These are phyloP conservation scores for Ophion obscuratus DNA, from an alignment of 2,888 invertebrate genomes.

Conservation along the genomic window DNA sequence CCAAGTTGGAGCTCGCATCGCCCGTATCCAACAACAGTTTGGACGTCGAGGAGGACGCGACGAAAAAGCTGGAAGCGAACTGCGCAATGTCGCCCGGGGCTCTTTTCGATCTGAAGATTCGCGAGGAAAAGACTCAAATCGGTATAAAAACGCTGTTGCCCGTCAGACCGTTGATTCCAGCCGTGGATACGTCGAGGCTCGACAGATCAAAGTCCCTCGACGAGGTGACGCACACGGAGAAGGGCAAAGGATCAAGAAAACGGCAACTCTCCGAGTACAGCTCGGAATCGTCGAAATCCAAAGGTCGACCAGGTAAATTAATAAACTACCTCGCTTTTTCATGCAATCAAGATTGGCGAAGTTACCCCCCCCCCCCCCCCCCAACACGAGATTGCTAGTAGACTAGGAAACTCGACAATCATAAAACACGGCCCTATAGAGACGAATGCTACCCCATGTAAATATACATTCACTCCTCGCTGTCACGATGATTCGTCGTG, in stretches of 20 bases:
- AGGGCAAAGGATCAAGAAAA: constrained; percentile 74
- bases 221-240: constrained; percentile 73
- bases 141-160: constrained; percentile 86
- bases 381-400: constrained; percentile 28
- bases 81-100: constrained; percentile 81
- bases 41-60: constrained; percentile 74
- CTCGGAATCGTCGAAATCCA: constrained; percentile 74
- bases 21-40: constrained; percentile 72
- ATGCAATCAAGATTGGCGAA: neutral
- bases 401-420: constrained; percentile 29
- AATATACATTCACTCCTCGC: constrained; percentile 3
- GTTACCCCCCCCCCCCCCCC: neutral
- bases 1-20: constrained; percentile 75
- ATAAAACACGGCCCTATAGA: constrained; percentile 2
- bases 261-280: constrained; percentile 77
- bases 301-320: constrained; percentile 75
- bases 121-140: constrained; percentile 82
- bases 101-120: constrained; percentile 80
- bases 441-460: constrained; percentile 45
- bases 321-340: neutral
- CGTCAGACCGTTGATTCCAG: constrained; percentile 77
- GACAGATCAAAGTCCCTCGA: constrained; percentile 77
- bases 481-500: constrained; percentile 5
- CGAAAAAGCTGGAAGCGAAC: constrained; percentile 74
- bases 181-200: constrained; percentile 68